Percentiles rank a stretch among this genome's conserved stretches.
Evolutionary conservation across 2,113 vertebrate species (phyloP).

Genomic region (Heterotilapia buettikoferi): DNA sequence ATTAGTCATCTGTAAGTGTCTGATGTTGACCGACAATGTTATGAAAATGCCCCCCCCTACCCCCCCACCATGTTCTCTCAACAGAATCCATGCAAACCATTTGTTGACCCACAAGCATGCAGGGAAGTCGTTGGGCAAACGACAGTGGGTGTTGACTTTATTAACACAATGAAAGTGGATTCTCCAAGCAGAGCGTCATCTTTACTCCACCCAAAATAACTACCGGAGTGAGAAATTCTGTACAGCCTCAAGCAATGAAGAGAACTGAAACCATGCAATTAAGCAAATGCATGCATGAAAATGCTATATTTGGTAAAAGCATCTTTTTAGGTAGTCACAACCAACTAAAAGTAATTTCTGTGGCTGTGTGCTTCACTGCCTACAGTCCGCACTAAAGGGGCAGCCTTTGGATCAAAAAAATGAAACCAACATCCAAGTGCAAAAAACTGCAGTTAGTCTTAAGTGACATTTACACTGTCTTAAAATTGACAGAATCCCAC

Average conservation of each 20-base stretch:
- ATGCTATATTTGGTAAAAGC: background rate
- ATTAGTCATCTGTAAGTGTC: background rate
- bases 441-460: background rate
- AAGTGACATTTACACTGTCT: background rate
- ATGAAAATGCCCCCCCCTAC: background rate
- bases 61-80: background rate
- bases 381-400: background rate
- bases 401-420: background rate
- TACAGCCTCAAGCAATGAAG: background rate
- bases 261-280: background rate
- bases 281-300: background rate
- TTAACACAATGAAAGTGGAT: background rate
- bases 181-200: conserved; percentile 6
- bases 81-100: background rate
- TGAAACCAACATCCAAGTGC: background rate
- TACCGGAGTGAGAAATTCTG: background rate
- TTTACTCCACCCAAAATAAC: conserved; percentile 19
- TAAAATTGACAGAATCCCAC: background rate
- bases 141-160: background rate
- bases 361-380: background rate
- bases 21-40: background rate
- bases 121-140: background rate
- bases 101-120: background rate
- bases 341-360: background rate
- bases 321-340: background rate